These are phyloP conservation scores for Carterocephalus palaemon DNA, from an alignment of 2,888 invertebrate species.

Conservation along the genomic window DNA sequence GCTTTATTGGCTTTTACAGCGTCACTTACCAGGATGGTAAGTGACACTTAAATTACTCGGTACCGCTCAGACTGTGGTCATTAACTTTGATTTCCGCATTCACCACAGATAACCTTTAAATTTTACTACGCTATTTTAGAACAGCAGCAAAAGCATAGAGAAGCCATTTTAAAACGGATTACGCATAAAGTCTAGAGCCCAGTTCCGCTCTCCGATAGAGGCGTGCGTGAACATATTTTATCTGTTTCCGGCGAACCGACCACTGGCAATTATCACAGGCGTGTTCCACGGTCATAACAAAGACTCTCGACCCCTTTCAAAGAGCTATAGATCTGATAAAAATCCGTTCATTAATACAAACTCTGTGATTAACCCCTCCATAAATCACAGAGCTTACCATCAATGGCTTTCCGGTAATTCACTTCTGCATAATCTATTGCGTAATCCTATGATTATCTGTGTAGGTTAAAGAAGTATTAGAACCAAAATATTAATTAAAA, in stretches of 20 bases:
- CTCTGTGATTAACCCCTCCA: constrained; percentile 67
- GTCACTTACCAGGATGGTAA: too few species aligned
- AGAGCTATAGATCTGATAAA: constrained; percentile 45
- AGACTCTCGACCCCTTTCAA: constrained; percentile 41
- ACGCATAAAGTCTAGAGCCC: constrained; percentile 49
- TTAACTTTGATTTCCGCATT: too few species aligned
- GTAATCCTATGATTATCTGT: constrained; percentile 5
- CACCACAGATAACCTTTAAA: too few species aligned
- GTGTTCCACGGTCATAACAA: constrained; percentile 65
- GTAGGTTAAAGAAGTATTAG: too few species aligned
- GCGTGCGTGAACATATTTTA: constrained; percentile 76
- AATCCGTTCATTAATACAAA: constrained; percentile 61
- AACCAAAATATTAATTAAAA: too few species aligned
- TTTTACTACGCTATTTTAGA: constrained; percentile 7
- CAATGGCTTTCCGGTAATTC: constrained; percentile 23
- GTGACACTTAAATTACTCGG: too few species aligned
- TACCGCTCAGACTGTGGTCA: too few species aligned
- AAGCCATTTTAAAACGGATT: constrained; percentile 18
- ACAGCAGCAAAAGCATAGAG: constrained; percentile 8
- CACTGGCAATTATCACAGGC: constrained; percentile 65
- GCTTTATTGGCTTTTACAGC: too few species aligned
- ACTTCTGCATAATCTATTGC: constrained; percentile 16
- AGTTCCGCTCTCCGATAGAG: constrained; percentile 53
- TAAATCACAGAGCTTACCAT: constrained; percentile 53
- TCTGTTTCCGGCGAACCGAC: constrained; percentile 59